These are phyloP conservation scores for Malacoctenus gilli DNA, from an alignment of 2,797 vertebrate species.

Conservation along the genomic window DNA sequence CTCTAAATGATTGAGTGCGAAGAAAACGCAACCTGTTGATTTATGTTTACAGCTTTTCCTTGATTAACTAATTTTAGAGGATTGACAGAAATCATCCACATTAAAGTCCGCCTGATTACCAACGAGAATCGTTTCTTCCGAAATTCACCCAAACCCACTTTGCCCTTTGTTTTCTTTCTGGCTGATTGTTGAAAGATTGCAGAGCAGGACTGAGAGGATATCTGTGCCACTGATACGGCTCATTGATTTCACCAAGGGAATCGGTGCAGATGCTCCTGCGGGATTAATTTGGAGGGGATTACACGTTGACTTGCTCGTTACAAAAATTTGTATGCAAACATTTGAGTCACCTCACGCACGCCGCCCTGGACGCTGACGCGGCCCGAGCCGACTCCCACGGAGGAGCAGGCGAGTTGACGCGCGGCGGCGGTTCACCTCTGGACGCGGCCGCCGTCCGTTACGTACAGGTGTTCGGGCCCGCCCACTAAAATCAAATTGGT, in stretches of 20 bases:
- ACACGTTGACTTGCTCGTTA: constrained; percentile 36
- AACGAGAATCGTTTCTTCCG: too few species aligned
- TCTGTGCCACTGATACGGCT: constrained; percentile 38
- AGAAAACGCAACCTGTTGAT: too few species aligned
- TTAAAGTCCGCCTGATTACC: too few species aligned
- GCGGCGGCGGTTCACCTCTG: neutral
- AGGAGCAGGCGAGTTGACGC: neutral
- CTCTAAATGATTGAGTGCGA: too few species aligned
- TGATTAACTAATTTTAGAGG: too few species aligned
- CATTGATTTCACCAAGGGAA: constrained; percentile 57
- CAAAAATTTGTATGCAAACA: constrained; percentile 38
- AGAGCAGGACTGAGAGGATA: constrained; percentile 15
- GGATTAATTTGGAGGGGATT: constrained; percentile 66
- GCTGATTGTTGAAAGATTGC: constrained; percentile 15
- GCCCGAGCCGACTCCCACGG: neutral
- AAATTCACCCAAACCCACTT: neutral
- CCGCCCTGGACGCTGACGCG: too few species aligned
- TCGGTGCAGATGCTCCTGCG: constrained; percentile 50
- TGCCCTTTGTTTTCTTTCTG: neutral
- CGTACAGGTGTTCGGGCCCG: neutral
- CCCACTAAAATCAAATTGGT: constrained; percentile 2
- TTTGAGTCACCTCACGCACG: constrained; percentile 1
- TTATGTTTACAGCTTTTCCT: too few species aligned
- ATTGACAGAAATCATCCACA: too few species aligned
- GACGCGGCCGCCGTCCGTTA: constrained; percentile 11